Percentiles rank a stretch among this genome's conserved stretches.
These are phyloP conservation scores for Danio jaintianensis DNA, from an alignment of 2,797 vertebrate species.

Conservation along the genomic window DNA sequence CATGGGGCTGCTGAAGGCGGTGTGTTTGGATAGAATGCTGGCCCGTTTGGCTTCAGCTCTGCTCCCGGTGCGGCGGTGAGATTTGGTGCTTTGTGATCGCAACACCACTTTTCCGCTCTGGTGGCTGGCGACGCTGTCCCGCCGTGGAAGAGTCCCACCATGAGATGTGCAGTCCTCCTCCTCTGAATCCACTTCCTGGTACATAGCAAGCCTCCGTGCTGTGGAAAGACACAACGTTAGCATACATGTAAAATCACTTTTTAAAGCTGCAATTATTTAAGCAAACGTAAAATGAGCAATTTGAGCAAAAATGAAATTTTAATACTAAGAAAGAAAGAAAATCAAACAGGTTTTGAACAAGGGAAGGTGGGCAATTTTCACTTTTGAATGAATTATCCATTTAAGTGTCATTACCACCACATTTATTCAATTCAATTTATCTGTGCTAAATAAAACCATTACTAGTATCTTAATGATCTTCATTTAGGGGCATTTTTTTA, in stretches of 20 bases:
- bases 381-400: too few species aligned
- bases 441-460: background rate
- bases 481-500: background rate
- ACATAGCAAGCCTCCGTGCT: constrained; percentile 93
- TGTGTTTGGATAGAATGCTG: constrained; percentile 94
- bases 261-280: background rate
- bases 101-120: constrained; percentile 86
- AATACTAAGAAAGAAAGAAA: too few species aligned
- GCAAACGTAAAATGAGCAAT: background rate
- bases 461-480: background rate
- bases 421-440: background rate
- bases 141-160: constrained; percentile 81
- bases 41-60: constrained; percentile 91
- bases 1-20: constrained; percentile 98
- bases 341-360: too few species aligned
- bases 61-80: constrained; percentile 89
- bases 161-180: constrained; percentile 88
- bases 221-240: constrained; percentile 1
- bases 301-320: too few species aligned
- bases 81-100: constrained; percentile 90
- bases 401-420: background rate
- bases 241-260: too few species aligned
- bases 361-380: too few species aligned
- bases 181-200: constrained; percentile 94
- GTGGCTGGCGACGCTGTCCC: constrained; percentile 87